A percentile compares a stretch with the other conserved stretches of the same genome.
Conservation (phyloP, 1,140 invertebrate species). For the Drosophila erecta region DNA sequence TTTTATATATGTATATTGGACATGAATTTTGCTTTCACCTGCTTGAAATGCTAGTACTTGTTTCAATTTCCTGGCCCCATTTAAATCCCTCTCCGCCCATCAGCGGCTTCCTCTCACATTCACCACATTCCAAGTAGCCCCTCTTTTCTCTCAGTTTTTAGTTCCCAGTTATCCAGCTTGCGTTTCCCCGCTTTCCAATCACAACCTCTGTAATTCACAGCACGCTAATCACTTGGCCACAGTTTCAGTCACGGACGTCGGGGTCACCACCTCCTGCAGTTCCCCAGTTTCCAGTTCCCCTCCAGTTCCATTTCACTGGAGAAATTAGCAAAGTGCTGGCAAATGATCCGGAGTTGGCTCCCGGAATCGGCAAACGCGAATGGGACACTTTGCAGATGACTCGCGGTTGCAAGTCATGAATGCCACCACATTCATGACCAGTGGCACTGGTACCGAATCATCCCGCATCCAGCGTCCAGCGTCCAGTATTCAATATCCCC, state of each 20-base stretch:
- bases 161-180: not conserved
- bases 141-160: not conserved
- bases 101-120: conserved; percentile 20
- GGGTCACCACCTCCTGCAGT: conserved; percentile 7
- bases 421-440: conserved; percentile 47
- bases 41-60: not conserved
- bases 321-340: conserved; percentile 11
- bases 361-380: conserved; percentile 1
- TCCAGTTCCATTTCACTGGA: not conserved
- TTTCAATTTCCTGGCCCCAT: too few relatives aligned
- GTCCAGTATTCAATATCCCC: not conserved
- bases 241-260: conserved; percentile 2
- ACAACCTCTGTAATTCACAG: conserved; percentile 21
- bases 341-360: conserved; percentile 1
- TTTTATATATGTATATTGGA: not conserved
- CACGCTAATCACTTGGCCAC: conserved; percentile 19
- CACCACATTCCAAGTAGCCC: not conserved
- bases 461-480: not conserved
- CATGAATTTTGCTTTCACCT: conserved; percentile 18
- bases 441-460: conserved; percentile 30
- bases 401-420: conserved; percentile 48
- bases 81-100: too few relatives aligned
- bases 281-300: not conserved
- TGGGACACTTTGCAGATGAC: conserved; percentile 31
- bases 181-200: conserved; percentile 9